A percentile compares a stretch with the other conserved stretches of the same genome.
These are phyloP conservation scores for Melipona bicolor DNA, from an alignment of 2,888 invertebrate species.

Conservation along the genomic window DNA sequence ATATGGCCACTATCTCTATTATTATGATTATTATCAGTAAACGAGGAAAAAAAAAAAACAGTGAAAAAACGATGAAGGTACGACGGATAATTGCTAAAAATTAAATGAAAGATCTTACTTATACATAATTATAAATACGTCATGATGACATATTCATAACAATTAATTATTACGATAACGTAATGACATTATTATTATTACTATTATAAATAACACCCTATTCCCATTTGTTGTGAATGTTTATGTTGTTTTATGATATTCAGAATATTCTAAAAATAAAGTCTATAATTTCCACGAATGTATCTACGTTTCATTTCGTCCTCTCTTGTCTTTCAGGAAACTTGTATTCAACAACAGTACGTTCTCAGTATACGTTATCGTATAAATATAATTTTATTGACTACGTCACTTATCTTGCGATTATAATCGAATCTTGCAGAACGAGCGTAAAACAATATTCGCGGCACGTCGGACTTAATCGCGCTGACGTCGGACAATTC, in stretches of 20 bases:
- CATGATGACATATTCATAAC: slow-evolving; percentile 71
- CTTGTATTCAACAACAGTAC: neutral
- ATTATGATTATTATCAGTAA: slow-evolving; percentile 61
- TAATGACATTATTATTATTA: slow-evolving; percentile 74
- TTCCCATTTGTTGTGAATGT: slow-evolving; percentile 81
- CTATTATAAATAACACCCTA: slow-evolving; percentile 75
- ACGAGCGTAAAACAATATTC: neutral
- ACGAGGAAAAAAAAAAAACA: neutral
- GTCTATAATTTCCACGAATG: slow-evolving; percentile 77
- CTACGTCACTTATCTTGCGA: neutral
- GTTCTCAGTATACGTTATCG: neutral
- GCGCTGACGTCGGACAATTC: too few species aligned
- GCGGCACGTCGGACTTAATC: neutral
- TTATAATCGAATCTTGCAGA: neutral
- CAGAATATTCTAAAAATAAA: slow-evolving; percentile 80
- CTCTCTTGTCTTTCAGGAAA: neutral
- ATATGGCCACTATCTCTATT: slow-evolving; percentile 56
- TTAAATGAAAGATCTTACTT: slow-evolving; percentile 73
- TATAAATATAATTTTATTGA: neutral
- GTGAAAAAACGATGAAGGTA: slow-evolving; percentile 47
- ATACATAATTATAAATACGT: slow-evolving; percentile 73
- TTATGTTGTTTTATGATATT: slow-evolving; percentile 81
- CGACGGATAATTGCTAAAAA: slow-evolving; percentile 65
- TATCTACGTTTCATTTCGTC: neutral
- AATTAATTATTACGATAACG: slow-evolving; percentile 75